phyloP scores from a whole-genome alignment of 2,888 invertebrate genomes.

The Pandemis heparana region DNA sequence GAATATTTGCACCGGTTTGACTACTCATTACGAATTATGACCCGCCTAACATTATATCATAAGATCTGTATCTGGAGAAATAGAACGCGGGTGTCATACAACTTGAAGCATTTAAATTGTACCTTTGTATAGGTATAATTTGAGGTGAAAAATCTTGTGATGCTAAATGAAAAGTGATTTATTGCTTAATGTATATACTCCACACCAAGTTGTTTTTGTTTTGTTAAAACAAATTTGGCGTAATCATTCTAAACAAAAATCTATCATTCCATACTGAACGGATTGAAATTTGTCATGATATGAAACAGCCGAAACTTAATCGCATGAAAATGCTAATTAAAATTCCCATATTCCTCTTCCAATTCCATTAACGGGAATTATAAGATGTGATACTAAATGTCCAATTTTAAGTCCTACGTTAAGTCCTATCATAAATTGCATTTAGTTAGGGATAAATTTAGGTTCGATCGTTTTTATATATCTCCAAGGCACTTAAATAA shows the following conservation, averaged over 20 bases:
- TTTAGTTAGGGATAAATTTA: neutral
- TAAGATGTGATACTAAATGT: neutral
- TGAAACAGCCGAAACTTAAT: neutral
- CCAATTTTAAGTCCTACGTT: neutral
- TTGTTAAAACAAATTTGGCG: neutral
- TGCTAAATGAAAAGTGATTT: neutral
- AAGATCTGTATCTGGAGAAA: conserved; percentile 31
- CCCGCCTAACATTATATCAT: conserved; percentile 38
- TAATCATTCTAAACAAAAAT: neutral
- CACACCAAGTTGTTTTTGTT: too few relatives aligned
- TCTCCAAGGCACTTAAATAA: neutral
- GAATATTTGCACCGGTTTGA: conserved; percentile 51
- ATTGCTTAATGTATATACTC: neutral
- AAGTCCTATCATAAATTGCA: neutral
- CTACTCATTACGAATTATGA: conserved; percentile 55
- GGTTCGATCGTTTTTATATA: neutral
- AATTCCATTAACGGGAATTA: neutral
- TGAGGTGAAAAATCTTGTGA: neutral
- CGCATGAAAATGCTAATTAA: conserved; percentile 1
- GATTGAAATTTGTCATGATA: neutral
- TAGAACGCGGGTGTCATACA: conserved; percentile 16
- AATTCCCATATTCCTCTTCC: neutral
- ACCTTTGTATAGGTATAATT: neutral
- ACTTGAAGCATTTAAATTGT: conserved; percentile 4
- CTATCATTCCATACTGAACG: neutral